phyloP scores from a whole-genome alignment of 2,797 vertebrate genomes.

The Coilia nasus region DNA sequence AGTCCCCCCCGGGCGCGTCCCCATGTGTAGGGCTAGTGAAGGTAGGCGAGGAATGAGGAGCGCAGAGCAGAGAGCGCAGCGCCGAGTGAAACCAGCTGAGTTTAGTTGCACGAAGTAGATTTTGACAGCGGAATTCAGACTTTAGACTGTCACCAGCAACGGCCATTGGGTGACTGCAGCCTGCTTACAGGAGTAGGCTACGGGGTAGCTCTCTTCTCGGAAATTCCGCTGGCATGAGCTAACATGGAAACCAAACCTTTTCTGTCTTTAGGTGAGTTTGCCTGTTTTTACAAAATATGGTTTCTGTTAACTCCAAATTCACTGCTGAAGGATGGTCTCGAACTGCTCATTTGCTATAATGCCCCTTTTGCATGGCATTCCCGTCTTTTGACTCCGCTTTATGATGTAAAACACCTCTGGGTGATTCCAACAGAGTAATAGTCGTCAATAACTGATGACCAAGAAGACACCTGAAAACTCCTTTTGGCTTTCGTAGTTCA shows the following conservation, averaged over 20 bases:
- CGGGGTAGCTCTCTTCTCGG: slow-evolving; percentile 27
- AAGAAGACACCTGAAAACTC: slow-evolving; percentile 9
- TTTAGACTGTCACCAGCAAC: slow-evolving; percentile 24
- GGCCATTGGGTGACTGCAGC: slow-evolving; percentile 42
- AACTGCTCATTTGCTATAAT: not conserved
- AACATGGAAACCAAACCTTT: slow-evolving; percentile 86
- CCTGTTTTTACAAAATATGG: slow-evolving; percentile 30
- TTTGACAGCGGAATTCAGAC: slow-evolving; percentile 49
- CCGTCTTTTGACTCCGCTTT: not conserved
- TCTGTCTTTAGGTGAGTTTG: slow-evolving; percentile 82
- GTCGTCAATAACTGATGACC: not conserved
- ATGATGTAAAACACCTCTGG: not conserved
- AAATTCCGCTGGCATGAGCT: slow-evolving; percentile 73
- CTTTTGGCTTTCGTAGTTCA: not conserved
- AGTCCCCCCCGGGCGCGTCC: slow-evolving; percentile 55
- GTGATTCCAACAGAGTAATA: not conserved
- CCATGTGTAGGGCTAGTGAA: slow-evolving; percentile 41
- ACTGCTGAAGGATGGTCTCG: not conserved
- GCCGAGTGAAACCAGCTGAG: slow-evolving; percentile 41
- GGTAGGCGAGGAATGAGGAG: slow-evolving; percentile 44
- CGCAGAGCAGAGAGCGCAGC: slow-evolving; percentile 39
- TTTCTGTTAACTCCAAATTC: slow-evolving; percentile 30
- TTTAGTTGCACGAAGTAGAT: slow-evolving; percentile 47
- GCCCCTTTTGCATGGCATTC: not conserved
- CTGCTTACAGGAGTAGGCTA: slow-evolving; percentile 35